Evolutionary conservation across 2,797 vertebrate species (phyloP).

Genomic region (Labroides dimidiatus): DNA sequence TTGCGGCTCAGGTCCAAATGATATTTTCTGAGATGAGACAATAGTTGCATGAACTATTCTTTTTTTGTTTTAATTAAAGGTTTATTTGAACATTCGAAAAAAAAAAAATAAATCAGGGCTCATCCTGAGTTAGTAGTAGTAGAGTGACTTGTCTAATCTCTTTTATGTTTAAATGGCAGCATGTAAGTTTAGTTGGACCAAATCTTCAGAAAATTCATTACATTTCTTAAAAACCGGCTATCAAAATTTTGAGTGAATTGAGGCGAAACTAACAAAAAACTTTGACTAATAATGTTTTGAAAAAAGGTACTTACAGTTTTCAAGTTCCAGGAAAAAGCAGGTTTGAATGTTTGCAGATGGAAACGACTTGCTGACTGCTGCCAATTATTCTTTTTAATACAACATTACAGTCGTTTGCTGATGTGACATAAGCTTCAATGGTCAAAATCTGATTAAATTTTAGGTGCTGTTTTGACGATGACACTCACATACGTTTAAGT

Average conservation of each 20-base stretch:
- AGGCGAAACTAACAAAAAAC: background rate
- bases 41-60: too few species aligned
- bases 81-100: too few species aligned
- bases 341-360: background rate
- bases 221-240: background rate
- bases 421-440: background rate
- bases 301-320: constrained; percentile 50
- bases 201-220: too few species aligned
- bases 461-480: background rate
- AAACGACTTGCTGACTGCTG: background rate
- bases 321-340: background rate
- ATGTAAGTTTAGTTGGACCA: too few species aligned
- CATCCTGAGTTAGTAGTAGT: too few species aligned
- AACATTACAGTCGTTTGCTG: background rate
- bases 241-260: background rate
- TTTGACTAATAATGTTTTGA: background rate
- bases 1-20: too few species aligned
- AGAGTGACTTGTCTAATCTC: too few species aligned
- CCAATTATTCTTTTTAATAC: background rate
- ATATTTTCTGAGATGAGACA: too few species aligned
- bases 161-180: too few species aligned
- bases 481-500: background rate
- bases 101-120: too few species aligned
- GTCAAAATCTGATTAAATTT: too few species aligned
- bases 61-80: too few species aligned